These are phyloP conservation scores for Rhopalosiphum nymphaeae DNA, from an alignment of 2,888 invertebrate genomes.

Conservation along the genomic window DNA sequence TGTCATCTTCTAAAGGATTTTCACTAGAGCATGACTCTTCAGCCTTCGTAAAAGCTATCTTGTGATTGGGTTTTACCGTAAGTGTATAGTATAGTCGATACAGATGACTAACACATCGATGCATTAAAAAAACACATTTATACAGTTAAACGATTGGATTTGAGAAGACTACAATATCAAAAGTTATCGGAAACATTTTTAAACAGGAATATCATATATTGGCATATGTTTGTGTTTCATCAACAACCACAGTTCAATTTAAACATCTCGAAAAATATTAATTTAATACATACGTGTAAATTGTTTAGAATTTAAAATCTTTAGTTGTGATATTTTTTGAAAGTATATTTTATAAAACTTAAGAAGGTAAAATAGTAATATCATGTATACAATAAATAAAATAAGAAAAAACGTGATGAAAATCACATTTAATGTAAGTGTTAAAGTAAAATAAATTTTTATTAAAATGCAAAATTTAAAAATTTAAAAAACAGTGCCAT, in stretches of 20 bases:
- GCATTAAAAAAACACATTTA: constrained; percentile 37
- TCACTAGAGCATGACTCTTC: constrained; percentile 36
- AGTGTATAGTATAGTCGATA: constrained; percentile 35
- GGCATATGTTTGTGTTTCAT: neutral
- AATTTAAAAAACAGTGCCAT: neutral
- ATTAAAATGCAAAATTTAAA: neutral
- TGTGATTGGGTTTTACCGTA: constrained; percentile 37
- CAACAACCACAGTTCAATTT: neutral
- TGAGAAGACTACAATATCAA: neutral
- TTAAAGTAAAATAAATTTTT: neutral
- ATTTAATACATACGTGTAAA: neutral
- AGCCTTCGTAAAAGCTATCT: constrained; percentile 11
- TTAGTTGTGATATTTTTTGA: neutral
- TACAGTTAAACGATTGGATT: constrained; percentile 36
- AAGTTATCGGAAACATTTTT: neutral
- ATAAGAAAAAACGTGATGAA: neutral
- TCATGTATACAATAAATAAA: neutral
- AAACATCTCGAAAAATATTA: neutral
- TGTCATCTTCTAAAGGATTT: constrained; percentile 41
- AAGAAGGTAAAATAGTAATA: neutral
- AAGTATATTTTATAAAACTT: neutral
- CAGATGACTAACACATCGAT: constrained; percentile 17
- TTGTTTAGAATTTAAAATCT: neutral
- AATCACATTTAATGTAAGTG: neutral
- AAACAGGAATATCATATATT: neutral